These are phyloP conservation scores for Dryomyza anilis DNA, from an alignment of 2,888 invertebrate genomes.

Conservation along the genomic window DNA sequence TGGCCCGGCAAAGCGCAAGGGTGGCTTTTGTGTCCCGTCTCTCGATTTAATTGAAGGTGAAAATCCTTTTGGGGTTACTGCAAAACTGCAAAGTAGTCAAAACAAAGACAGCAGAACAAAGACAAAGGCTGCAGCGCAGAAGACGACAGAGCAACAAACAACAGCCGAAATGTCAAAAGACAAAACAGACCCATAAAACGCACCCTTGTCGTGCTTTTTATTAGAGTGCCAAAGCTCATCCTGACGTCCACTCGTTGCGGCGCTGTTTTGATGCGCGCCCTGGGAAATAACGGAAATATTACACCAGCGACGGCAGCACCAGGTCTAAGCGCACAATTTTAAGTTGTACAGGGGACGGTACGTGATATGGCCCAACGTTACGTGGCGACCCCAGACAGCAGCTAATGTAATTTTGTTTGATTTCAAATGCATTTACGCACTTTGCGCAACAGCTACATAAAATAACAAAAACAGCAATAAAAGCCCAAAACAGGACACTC, in stretches of 20 bases:
- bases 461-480: conserved; percentile 9
- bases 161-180: conserved; percentile 1
- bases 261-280: conserved; percentile 33
- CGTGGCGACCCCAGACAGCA: background rate
- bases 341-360: background rate
- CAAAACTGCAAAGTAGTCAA: conserved; percentile 11
- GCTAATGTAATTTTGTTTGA: conserved; percentile 20
- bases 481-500: background rate
- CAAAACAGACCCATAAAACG: conserved; percentile 5
- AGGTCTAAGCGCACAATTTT: too few relatives aligned
- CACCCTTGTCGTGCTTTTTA: conserved; percentile 12
- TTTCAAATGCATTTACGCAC: conserved; percentile 20
- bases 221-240: background rate
- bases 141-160: background rate
- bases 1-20: background rate
- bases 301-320: conserved; percentile 13
- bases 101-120: background rate
- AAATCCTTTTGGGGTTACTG: conserved; percentile 15
- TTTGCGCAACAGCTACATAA: conserved; percentile 2
- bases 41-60: conserved; percentile 27
- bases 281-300: conserved; percentile 37
- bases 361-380: background rate
- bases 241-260: background rate
- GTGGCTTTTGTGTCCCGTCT: background rate
- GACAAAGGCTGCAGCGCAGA: background rate